Evolutionary conservation across 2,888 invertebrate species (phyloP).

Genomic region (Coleophora deauratella): DNA sequence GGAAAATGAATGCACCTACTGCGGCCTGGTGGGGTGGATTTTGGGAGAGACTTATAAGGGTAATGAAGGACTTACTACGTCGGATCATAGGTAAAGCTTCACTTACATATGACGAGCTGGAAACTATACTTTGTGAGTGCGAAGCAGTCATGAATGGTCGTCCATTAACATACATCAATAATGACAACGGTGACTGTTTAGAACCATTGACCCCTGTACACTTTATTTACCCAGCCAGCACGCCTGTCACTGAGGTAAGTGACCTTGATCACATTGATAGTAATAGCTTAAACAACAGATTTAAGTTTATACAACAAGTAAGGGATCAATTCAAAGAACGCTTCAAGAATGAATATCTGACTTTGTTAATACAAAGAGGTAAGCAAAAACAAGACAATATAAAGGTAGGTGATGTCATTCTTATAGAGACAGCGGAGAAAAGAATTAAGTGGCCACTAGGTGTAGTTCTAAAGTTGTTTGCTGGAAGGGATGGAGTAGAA

Average conservation of each 20-base stretch:
- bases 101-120: background rate
- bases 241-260: background rate
- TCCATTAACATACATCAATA: background rate
- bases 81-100: background rate
- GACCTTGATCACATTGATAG: slow-evolving; percentile 2
- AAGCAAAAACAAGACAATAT: too few species aligned
- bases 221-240: slow-evolving; percentile 5
- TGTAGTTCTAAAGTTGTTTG: too few species aligned
- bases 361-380: too few species aligned
- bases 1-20: slow-evolving; percentile 9
- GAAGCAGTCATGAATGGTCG: slow-evolving; percentile 1
- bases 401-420: too few species aligned
- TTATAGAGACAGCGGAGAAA: too few species aligned
- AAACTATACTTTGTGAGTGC: background rate
- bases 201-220: slow-evolving; percentile 2
- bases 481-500: too few species aligned
- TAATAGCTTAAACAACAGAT: background rate
- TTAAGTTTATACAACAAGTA: background rate
- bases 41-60: slow-evolving; percentile 10
- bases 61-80: slow-evolving; percentile 6
- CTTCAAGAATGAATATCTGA: too few species aligned
- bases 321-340: background rate
- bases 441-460: too few species aligned
- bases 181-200: background rate
- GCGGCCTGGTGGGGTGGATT: slow-evolving; percentile 13